Base-by-base conservation (phyloP, 1,140 invertebrate genomes). In the Epicauta chinensis region DNA sequence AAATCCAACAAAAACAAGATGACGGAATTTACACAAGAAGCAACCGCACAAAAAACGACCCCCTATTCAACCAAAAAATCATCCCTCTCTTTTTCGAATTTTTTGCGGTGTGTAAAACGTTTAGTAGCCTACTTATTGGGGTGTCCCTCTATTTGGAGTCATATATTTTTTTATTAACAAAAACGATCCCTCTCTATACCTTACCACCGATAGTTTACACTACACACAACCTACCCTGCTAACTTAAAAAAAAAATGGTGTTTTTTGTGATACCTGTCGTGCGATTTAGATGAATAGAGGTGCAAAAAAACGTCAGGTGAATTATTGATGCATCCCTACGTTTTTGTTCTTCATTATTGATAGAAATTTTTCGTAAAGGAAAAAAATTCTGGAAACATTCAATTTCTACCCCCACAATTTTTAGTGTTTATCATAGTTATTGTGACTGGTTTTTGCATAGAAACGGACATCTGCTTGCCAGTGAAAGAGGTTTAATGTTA, bases 101-200 rank as follows among this genome's bases (percentile, higher is more conserved):
- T 57, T 57, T 61, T 61, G 56, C 53, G 59, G 53, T 41, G 49
- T 58, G 55, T 56, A 45, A 50, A 56, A 50, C 50, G 55, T 56
- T 56, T 56, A 56, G 55, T 56, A 56, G 50, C 12, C 55, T 56
- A 61, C 59, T 61, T 61, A 61, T 58, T 60, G 48, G 47, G 57
- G 53, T 55, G 50, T 52, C 54, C 49, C 50, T 44, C 23, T 5
- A 23, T n/a, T 54, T 51, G 47, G 48, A 61, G 59, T 55, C 50
- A 58, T 56, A n/a, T n/a, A 7, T 23, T 23, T 59, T 55, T 55
- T 58, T 60, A 52, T 51, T 51, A 40, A 29, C 38, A 23, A 23
- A n/a, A 23, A 23, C 23, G 53, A 34, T 52, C 17, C 51, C 46
- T n/a, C 23, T 16, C 16, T 37, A 43, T 23, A 23, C n/a, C 30